Conservation (phyloP, 1,140 invertebrate species). For the Drosophila rufa region DNA sequence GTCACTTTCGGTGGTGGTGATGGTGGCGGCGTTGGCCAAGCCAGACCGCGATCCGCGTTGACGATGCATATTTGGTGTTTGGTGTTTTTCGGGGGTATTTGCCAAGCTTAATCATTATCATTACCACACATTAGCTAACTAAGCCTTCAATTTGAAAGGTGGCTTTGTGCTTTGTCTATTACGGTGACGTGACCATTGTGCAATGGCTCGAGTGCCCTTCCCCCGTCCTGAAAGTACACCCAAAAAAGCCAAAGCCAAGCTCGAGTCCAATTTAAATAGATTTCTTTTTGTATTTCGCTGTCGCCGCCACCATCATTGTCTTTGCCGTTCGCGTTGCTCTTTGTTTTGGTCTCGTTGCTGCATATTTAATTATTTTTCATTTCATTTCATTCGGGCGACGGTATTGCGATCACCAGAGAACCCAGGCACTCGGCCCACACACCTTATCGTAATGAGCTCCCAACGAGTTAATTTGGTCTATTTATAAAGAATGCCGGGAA, state of each 20-base stretch:
- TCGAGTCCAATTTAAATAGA: slow-evolving; percentile 71
- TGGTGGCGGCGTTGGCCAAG: slow-evolving; percentile 3
- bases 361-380: slow-evolving; percentile 66
- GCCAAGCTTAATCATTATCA: slow-evolving; percentile 77
- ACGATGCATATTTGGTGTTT: slow-evolving; percentile 42
- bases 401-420: slow-evolving; percentile 43
- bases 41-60: slow-evolving; percentile 19
- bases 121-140: slow-evolving; percentile 74
- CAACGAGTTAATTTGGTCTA: not conserved
- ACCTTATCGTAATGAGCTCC: slow-evolving; percentile 26
- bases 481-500: slow-evolving; percentile 11
- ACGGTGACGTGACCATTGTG: slow-evolving; percentile 57
- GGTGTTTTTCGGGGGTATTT: slow-evolving; percentile 55
- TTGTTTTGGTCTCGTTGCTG: slow-evolving; percentile 30
- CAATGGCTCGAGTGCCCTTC: slow-evolving; percentile 54
- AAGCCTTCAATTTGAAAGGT: slow-evolving; percentile 80
- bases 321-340: slow-evolving; percentile 23
- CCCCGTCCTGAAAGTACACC: slow-evolving; percentile 28
- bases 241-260: slow-evolving; percentile 47
- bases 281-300: slow-evolving; percentile 53
- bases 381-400: slow-evolving; percentile 4
- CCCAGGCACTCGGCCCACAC: slow-evolving; percentile 2
- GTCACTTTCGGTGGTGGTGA: slow-evolving; percentile 35
- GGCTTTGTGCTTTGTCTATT: slow-evolving; percentile 55
- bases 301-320: slow-evolving; percentile 23